Base-by-base conservation (phyloP, 2,888 invertebrate genomes). In the Drosophila antonietae region DNA sequence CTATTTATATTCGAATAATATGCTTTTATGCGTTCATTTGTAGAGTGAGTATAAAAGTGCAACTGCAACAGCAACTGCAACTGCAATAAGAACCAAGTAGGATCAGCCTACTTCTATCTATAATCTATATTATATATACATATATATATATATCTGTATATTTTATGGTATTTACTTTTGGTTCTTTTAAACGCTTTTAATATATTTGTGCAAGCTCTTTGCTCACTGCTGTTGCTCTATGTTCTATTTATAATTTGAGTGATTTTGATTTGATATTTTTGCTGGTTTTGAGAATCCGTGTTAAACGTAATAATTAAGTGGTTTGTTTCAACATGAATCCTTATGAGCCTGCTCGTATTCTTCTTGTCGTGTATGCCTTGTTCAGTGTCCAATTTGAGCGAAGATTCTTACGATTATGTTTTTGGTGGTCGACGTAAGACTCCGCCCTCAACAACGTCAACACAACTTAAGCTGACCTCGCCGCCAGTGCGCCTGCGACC, bases 321-420 rank as follows among this genome's bases (percentile, higher is more conserved):
- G 62, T 77, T 60, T 63, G 20, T 66, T 66, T 75, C 9, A 51
- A 62, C 37, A 51, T 64, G 69, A 64, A 60, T 66, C 68, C 74
- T 81, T 67, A 78, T 78, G 63, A 74, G 75, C 65, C 70, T 78
- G 78, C 81, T 68, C 82, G 66, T 76, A 69, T 75, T 72, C 51
- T 75, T 68, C 64, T 65, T 70, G 68, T 56, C 44, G 47, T 73
- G 57, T 66, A 47, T 71, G 75, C 73, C 69, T 55, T 60, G 55
- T 83, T 74, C 89, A 93, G 93, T 93, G 92, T 92, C 93, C 91
- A 93, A 92, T 92, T 92, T 93, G 92, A 93, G 92, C 91, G 93
- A 93, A 91, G 93, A 92, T 90, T 93, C 93, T 88, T 93, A 93
- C 92, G 93, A 93, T 92, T 93, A 93, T 93, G 93, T 93, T 91